These are phyloP conservation scores for Megaceryle alcyon DNA, from an alignment of 2,797 vertebrate species.

Conservation along the genomic window DNA sequence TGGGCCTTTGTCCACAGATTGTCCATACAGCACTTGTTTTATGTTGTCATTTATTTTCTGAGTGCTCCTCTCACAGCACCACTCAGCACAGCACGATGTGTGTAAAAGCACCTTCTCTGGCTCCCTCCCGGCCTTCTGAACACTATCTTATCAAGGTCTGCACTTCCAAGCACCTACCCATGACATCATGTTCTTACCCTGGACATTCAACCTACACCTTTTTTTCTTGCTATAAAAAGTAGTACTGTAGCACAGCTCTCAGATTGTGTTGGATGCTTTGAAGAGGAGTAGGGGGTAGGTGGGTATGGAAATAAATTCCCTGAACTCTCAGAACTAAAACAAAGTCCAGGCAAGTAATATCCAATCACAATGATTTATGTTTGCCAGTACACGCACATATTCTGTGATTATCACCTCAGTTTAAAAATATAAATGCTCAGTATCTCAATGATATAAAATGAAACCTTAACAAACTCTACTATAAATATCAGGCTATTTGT, in stretches of 20 bases:
- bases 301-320: no score
- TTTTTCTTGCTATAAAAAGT: neutral
- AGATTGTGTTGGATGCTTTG: neutral
- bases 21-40: neutral
- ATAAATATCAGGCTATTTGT: neutral
- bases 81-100: neutral
- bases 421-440: neutral
- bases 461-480: neutral
- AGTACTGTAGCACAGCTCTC: neutral
- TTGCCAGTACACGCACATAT: neutral
- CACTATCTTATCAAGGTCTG: neutral
- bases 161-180: neutral
- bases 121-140: neutral
- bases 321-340: neutral
- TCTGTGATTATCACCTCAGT: neutral
- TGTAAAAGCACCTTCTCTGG: neutral
- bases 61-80: neutral
- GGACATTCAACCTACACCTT: neutral
- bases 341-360: neutral
- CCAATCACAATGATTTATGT: rapidly evolving
- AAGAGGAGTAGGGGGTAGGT: rapidly evolving
- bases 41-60: neutral
- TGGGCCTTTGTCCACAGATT: neutral
- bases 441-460: neutral
- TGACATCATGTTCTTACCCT: neutral